These are phyloP conservation scores for Phyllostomus discolor DNA, from an alignment of 2,113 vertebrate genomes.

Conservation along the genomic window DNA sequence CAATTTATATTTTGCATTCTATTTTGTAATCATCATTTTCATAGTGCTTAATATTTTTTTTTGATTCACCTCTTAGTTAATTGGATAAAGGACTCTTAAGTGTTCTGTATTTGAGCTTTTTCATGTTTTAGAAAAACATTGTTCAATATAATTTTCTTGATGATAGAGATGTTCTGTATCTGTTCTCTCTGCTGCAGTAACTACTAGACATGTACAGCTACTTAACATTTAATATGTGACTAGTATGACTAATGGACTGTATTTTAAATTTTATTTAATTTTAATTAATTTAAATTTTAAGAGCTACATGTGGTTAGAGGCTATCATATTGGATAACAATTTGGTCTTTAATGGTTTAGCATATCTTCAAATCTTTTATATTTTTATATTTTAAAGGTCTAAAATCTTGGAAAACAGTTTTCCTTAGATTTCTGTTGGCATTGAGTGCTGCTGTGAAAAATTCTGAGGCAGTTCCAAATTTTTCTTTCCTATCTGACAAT, in stretches of 20 bases:
- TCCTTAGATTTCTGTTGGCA: background rate
- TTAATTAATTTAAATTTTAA: background rate
- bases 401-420: background rate
- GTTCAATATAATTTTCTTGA: background rate
- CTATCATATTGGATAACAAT: background rate
- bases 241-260: background rate
- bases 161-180: background rate
- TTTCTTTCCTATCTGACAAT: background rate
- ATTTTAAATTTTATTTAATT: slow-evolving; percentile 7
- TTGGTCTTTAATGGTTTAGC: background rate
- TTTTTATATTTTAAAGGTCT: background rate
- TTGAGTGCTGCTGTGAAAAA: background rate
- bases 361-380: background rate
- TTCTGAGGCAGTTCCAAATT: background rate
- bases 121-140: background rate
- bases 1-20: slow-evolving; percentile 1
- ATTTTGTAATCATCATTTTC: background rate
- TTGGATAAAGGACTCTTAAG: background rate
- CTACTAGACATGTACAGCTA: background rate
- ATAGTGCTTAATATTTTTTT: background rate
- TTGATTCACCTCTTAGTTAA: background rate
- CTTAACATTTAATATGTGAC: background rate
- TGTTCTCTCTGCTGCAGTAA: background rate
- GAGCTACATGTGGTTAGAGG: background rate
- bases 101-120: background rate